phyloP scores from a whole-genome alignment of 2,888 invertebrate species.

The Phrixothrix hirtus region DNA sequence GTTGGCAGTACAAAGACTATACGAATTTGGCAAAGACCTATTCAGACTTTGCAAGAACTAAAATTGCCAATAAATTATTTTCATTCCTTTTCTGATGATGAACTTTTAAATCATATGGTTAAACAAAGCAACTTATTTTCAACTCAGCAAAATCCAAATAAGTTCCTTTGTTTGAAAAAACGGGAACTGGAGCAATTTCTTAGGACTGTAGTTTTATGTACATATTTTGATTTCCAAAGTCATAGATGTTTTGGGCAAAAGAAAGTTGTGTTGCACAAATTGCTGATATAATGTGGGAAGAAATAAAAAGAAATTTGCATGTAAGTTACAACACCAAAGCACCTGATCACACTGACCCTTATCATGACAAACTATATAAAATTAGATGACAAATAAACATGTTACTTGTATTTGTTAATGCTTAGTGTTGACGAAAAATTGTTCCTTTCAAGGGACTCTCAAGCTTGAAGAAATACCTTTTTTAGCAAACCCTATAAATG shows the following conservation, averaged over 20 bases:
- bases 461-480: not conserved
- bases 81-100: not conserved
- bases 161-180: not conserved
- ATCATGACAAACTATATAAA: not conserved
- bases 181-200: not conserved
- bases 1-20: too few species aligned
- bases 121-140: conserved; percentile 4
- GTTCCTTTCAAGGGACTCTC: not conserved
- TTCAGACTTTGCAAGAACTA: not conserved
- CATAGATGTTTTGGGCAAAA: too few species aligned
- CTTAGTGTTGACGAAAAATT: conserved; percentile 3
- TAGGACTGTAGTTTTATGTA: conserved; percentile 1
- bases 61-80: too few species aligned
- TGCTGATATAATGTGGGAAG: conserved; percentile 3
- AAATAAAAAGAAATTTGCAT: conserved; percentile 1
- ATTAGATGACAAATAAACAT: not conserved
- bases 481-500: too few species aligned
- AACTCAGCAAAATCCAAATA: conserved; percentile 1
- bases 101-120: not conserved
- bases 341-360: not conserved
- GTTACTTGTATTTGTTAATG: not conserved
- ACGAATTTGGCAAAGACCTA: not conserved
- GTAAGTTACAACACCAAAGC: too few species aligned
- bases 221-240: too few species aligned
- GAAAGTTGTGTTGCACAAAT: too few species aligned